Conservation (phyloP, 2,113 vertebrate genomes). For the Lynx canadensis region DNA sequence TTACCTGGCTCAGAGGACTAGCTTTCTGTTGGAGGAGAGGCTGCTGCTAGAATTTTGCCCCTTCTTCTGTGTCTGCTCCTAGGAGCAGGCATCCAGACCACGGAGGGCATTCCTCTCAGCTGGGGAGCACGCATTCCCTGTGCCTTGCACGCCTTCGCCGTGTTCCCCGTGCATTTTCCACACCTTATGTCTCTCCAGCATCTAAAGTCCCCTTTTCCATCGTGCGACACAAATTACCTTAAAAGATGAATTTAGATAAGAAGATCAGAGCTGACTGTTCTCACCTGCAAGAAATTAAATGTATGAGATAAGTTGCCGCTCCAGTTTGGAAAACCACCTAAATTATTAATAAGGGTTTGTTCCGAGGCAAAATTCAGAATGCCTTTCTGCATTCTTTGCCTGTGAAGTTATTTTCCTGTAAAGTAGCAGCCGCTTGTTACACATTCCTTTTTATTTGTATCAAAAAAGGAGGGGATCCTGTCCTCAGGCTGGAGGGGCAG, state of each 20-base stretch:
- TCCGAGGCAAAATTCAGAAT: constrained; percentile 79
- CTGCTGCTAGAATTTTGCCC: neutral
- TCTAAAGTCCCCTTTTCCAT: constrained; percentile 69
- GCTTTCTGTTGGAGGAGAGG: neutral
- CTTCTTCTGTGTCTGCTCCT: neutral
- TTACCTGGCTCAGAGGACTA: neutral
- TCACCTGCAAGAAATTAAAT: constrained; percentile 86
- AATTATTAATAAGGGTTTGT: constrained; percentile 87
- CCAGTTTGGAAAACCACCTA: constrained; percentile 83
- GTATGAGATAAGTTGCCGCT: constrained; percentile 82
- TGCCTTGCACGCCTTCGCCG: fast-evolving
- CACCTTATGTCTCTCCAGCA: neutral
- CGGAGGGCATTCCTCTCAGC: neutral
- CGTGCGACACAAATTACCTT: constrained; percentile 76
- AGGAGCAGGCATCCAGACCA: neutral
- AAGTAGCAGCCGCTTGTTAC: constrained; percentile 81
- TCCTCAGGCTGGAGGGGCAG: constrained; percentile 81
- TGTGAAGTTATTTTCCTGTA: constrained; percentile 86
- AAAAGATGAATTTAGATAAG: constrained; percentile 83
- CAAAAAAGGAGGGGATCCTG: constrained; percentile 82
- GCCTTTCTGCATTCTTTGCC: constrained; percentile 84
- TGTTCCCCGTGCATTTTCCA: neutral
- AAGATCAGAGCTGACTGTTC: constrained; percentile 82
- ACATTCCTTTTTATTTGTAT: constrained; percentile 86
- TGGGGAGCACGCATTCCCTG: neutral